Evolutionary conservation across 2,888 invertebrate species (phyloP).

Genomic region (Boloria selene): DNA sequence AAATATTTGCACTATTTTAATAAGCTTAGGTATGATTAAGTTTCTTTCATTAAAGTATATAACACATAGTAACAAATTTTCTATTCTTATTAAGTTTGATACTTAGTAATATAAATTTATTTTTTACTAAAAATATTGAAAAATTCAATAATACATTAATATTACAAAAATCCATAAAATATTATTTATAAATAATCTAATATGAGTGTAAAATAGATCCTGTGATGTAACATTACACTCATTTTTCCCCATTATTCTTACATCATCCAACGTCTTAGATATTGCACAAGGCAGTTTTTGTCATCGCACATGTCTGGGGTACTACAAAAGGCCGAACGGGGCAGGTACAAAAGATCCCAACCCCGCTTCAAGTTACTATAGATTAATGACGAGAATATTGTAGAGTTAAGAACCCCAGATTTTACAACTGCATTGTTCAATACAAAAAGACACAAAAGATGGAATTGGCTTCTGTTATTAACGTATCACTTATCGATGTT

Average conservation of each 20-base stretch:
- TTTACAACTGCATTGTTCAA: slow-evolving; percentile 80
- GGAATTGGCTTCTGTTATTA: slow-evolving; percentile 79
- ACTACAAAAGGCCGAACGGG: slow-evolving; percentile 65
- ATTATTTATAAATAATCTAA: too few relatives aligned
- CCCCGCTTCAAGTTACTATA: slow-evolving; percentile 78
- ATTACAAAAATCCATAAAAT: too few relatives aligned
- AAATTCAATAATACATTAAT: too few relatives aligned
- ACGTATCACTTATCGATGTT: slow-evolving; percentile 77
- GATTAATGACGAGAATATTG: slow-evolving; percentile 80
- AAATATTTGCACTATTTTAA: background rate
- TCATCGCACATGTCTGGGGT: slow-evolving; percentile 76
- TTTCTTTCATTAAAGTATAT: too few relatives aligned
- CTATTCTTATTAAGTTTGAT: too few relatives aligned
- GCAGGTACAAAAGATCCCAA: slow-evolving; percentile 77
- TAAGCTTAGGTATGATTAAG: too few relatives aligned
- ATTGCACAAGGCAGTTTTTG: slow-evolving; percentile 78
- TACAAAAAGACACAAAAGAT: slow-evolving; percentile 74
- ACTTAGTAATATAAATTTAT: too few relatives aligned
- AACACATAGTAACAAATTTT: too few relatives aligned
- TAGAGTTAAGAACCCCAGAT: slow-evolving; percentile 81
- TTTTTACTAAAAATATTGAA: too few relatives aligned
- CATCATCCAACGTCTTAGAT: slow-evolving; percentile 68
- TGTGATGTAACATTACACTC: slow-evolving; percentile 57
- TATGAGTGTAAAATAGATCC: slow-evolving; percentile 27
- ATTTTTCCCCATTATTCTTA: slow-evolving; percentile 69